Conservation (phyloP, 2,113 vertebrate genomes). For the Sisor rabdophorus region DNA sequence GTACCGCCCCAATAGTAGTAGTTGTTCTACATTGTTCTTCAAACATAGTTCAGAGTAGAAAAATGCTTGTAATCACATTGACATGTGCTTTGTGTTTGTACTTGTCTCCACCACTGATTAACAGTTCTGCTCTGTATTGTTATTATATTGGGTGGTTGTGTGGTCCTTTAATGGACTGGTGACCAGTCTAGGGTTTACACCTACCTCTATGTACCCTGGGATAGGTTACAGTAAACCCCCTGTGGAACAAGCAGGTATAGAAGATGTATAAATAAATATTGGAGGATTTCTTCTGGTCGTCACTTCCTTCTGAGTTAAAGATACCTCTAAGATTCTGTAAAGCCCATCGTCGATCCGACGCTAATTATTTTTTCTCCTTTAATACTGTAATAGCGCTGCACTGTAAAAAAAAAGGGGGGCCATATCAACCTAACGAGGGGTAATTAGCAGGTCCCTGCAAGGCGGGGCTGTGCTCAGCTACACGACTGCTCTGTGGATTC, state of each 20-base stretch:
- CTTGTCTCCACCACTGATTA: background rate
- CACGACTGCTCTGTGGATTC: slow-evolving; percentile 84
- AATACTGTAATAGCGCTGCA: slow-evolving; percentile 33
- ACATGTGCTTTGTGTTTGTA: background rate
- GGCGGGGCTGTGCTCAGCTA: slow-evolving; percentile 76
- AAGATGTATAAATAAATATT: too few species aligned
- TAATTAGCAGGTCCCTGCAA: slow-evolving; percentile 85
- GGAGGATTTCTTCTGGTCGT: background rate
- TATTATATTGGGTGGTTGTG: slow-evolving; percentile 20
- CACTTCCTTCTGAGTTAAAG: slow-evolving; percentile 15
- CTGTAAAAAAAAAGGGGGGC: slow-evolving; percentile 43
- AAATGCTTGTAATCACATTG: background rate
- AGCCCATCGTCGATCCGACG: slow-evolving; percentile 36
- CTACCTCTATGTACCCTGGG: too few species aligned
- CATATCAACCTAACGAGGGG: slow-evolving; percentile 77
- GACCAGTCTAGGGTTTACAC: too few species aligned
- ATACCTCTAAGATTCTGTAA: slow-evolving; percentile 46
- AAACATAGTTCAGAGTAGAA: too few species aligned
- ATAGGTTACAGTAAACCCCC: too few species aligned
- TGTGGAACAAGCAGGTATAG: too few species aligned
- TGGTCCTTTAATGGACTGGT: too few species aligned
- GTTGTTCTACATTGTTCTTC: too few species aligned
- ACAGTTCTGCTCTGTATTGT: background rate
- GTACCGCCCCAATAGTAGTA: too few species aligned
- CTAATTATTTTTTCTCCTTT: slow-evolving; percentile 60